Evolutionary conservation across 2,797 vertebrate genomes (phyloP).

Genomic region (Otolemur crassicaudatus): DNA sequence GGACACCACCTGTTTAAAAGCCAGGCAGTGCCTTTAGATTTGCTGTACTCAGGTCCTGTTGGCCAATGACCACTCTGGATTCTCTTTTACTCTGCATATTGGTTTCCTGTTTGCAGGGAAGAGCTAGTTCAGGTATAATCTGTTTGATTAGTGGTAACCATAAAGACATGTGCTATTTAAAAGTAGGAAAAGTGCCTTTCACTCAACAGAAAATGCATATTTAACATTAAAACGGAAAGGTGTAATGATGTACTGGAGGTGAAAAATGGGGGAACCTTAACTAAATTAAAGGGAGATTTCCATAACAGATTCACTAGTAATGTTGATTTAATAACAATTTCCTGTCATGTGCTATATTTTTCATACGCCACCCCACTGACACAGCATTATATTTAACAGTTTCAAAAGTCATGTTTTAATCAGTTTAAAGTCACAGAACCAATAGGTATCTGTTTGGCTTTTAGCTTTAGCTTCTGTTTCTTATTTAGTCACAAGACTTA

Average conservation of each 20-base stretch:
- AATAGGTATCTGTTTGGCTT: constrained; percentile 90
- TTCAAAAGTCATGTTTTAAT: constrained; percentile 89
- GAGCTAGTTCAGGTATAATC: constrained; percentile 73
- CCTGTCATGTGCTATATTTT: constrained; percentile 88
- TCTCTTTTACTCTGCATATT: constrained; percentile 72
- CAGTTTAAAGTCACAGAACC: constrained; percentile 90
- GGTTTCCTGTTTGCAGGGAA: constrained; percentile 76
- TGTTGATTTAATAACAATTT: constrained; percentile 88
- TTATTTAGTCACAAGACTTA: constrained; percentile 90
- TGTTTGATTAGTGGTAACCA: constrained; percentile 78
- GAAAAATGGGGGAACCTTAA: constrained; percentile 83
- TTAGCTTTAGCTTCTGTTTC: constrained; percentile 89
- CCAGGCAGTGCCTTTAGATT: background rate
- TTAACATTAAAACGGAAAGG: constrained; percentile 63
- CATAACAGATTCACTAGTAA: constrained; percentile 87
- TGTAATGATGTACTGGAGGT: constrained; percentile 70
- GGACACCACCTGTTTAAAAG: background rate
- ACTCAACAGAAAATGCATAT: constrained; percentile 79
- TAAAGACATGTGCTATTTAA: constrained; percentile 63
- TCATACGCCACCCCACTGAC: constrained; percentile 85
- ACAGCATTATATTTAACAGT: constrained; percentile 87
- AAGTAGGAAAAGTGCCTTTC: constrained; percentile 83
- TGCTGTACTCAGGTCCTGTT: background rate
- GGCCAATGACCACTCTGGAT: constrained; percentile 12
- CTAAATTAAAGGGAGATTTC: constrained; percentile 87